phyloP scores from a whole-genome alignment of 2,797 vertebrate genomes.

The Chiloscyllium punctatum region DNA sequence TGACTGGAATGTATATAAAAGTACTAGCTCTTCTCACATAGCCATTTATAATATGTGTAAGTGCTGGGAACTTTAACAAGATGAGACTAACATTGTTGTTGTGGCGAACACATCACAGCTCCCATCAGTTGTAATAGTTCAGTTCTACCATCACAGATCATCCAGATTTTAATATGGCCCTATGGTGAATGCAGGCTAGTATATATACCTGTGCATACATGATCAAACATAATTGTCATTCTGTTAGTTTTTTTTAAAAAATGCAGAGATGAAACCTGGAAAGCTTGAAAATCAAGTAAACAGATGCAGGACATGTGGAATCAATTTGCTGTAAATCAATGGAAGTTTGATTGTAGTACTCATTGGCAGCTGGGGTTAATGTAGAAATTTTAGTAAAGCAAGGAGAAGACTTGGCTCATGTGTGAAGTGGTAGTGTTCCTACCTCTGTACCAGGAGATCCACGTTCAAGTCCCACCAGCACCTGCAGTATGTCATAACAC shows the following conservation, averaged over 20 bases:
- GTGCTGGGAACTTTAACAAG: not conserved
- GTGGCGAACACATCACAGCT: not conserved
- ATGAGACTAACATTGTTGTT: not conserved
- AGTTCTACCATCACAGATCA: not conserved
- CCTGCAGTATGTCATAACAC: too few relatives aligned
- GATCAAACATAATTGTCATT: not conserved
- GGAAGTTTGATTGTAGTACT: not conserved
- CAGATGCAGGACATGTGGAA: not conserved
- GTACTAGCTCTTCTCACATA: not conserved
- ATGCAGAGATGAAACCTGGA: not conserved
- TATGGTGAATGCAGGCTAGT: not conserved
- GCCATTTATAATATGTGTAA: not conserved
- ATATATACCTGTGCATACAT: not conserved
- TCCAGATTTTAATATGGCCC: not conserved
- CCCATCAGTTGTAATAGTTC: not conserved
- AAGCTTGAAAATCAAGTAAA: not conserved
- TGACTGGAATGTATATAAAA: constrained; percentile 1
- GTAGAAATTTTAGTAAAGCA: not conserved
- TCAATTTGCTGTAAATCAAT: not conserved
- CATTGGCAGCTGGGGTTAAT: not conserved
- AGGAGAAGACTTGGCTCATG: not conserved
- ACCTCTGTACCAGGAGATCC: too few relatives aligned
- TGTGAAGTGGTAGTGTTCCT: too few relatives aligned
- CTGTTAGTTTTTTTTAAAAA: not conserved
- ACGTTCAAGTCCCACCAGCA: too few relatives aligned